Conservation (phyloP, 2,888 invertebrate species). For the Lithophane socia region DNA sequence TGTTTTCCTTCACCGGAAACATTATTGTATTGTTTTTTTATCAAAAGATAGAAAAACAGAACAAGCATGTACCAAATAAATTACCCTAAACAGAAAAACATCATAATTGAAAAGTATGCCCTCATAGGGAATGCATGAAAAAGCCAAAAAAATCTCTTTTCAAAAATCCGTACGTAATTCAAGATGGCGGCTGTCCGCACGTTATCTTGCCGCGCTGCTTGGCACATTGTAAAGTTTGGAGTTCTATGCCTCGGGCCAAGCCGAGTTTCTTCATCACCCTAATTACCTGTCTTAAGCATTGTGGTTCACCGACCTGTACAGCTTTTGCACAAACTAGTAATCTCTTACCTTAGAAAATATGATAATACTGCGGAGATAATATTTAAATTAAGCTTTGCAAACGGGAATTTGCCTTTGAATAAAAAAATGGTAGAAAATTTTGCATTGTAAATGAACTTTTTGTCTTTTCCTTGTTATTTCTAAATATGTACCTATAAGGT, state of each 20-base stretch:
- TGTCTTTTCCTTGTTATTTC: background rate
- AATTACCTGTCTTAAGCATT: conserved; percentile 64
- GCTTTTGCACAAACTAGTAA: conserved; percentile 42
- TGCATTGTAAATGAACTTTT: conserved; percentile 14
- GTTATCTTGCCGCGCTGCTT: conserved; percentile 45
- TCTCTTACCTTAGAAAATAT: conserved; percentile 37
- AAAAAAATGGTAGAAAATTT: conserved; percentile 8
- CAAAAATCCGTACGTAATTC: conserved; percentile 12
- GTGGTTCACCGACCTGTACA: conserved; percentile 39
- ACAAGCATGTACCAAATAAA: background rate
- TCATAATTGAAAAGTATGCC: too few relatives aligned
- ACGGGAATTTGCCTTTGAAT: conserved; percentile 22
- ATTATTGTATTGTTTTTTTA: too few relatives aligned
- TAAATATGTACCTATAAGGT: too few relatives aligned
- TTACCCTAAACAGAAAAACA: background rate
- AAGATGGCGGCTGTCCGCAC: conserved; percentile 36
- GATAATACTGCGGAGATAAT: conserved; percentile 35
- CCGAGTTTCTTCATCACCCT: conserved; percentile 40
- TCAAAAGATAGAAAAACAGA: background rate
- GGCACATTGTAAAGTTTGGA: conserved; percentile 48
- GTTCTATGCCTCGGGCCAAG: conserved; percentile 10
- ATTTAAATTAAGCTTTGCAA: conserved; percentile 41
- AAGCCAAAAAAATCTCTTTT: conserved; percentile 8
- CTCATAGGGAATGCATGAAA: background rate
- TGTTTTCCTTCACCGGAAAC: too few relatives aligned